A percentile compares a stretch with the other conserved stretches of the same genome.
These are phyloP conservation scores for Melinaea marsaeus DNA, from an alignment of 2,888 invertebrate species.

Conservation along the genomic window DNA sequence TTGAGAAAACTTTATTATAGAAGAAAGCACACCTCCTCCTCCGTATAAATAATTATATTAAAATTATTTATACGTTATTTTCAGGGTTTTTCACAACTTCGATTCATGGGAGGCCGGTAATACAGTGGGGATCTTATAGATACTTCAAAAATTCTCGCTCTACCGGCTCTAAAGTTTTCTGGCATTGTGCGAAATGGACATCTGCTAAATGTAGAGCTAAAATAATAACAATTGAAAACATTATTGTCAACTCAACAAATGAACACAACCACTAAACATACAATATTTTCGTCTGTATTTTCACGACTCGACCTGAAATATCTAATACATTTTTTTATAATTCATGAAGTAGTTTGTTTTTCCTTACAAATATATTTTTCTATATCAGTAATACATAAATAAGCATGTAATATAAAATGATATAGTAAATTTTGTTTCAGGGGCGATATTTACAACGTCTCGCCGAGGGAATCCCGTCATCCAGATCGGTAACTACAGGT, in stretches of 20 bases:
- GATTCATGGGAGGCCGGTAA: constrained; percentile 41
- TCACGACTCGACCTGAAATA: no score
- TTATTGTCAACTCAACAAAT: constrained; percentile 33
- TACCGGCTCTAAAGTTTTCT: constrained; percentile 35
- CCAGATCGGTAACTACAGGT: constrained; percentile 30
- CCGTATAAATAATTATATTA: no score
- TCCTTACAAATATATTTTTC: no score
- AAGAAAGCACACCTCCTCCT: no score
- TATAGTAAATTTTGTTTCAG: constrained; percentile 16
- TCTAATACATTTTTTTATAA: background rate
- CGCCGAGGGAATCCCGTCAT: constrained; percentile 28
- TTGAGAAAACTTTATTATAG: no score
- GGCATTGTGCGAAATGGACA: constrained; percentile 40
- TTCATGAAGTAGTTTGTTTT: no score
- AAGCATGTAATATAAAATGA: background rate
- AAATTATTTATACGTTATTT: background rate
- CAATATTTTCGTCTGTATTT: background rate
- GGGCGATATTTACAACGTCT: constrained; percentile 18
- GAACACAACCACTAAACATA: constrained; percentile 39
- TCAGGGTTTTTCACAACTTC: constrained; percentile 28
- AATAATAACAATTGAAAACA: constrained; percentile 35
- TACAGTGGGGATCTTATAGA: constrained; percentile 36
- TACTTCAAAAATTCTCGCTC: constrained; percentile 44
- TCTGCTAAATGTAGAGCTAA: constrained; percentile 40
- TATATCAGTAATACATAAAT: no score